Conservation (phyloP, 2,888 invertebrate genomes). For the Strigamia transsilvanica region DNA sequence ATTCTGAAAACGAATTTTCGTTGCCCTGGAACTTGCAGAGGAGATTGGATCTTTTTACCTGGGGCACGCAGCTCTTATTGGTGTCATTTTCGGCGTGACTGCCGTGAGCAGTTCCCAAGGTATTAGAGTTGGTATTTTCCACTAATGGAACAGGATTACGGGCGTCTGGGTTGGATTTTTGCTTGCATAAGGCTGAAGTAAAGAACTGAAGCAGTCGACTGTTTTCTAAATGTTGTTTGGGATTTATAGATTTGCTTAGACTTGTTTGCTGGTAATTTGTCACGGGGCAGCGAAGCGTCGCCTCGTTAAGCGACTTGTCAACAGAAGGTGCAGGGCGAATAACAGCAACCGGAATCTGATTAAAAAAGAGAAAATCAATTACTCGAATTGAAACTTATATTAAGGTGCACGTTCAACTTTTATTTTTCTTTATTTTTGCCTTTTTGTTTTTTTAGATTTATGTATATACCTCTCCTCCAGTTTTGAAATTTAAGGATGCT, state of each 20-base stretch:
- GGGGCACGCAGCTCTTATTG: background rate
- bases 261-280: background rate
- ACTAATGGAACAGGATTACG: background rate
- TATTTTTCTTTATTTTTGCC: background rate
- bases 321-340: slow-evolving; percentile 18
- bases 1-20: background rate
- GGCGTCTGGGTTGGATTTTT: background rate
- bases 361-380: background rate
- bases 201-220: slow-evolving; percentile 8
- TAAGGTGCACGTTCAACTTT: background rate
- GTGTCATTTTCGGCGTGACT: background rate
- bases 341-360: slow-evolving; percentile 34
- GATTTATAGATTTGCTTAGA: background rate
- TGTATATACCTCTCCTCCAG: slow-evolving; percentile 10
- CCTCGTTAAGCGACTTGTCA: slow-evolving; percentile 13
- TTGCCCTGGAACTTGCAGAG: background rate
- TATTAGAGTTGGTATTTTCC: background rate
- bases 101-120: background rate
- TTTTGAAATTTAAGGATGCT: background rate
- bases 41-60: background rate
- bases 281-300: slow-evolving; percentile 4
- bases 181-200: background rate
- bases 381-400: background rate
- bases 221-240: background rate
- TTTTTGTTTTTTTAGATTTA: background rate